A percentile compares a stretch with the other conserved stretches of the same genome.
These are phyloP conservation scores for Andrena fulva DNA, from an alignment of 2,888 invertebrate species.

Conservation along the genomic window DNA sequence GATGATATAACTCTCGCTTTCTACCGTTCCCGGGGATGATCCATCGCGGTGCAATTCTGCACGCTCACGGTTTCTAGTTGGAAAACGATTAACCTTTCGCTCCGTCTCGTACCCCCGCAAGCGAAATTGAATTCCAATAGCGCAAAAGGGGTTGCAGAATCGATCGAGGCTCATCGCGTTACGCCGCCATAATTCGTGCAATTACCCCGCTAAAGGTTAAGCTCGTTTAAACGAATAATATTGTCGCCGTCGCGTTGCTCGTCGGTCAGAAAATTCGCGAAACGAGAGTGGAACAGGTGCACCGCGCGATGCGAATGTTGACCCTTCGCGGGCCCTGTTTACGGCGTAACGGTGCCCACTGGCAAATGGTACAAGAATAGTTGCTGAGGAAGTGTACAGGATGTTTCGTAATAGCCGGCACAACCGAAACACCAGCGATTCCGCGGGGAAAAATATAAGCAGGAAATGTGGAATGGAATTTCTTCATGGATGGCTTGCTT, in stretches of 20 bases:
- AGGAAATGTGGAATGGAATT: too few relatives aligned
- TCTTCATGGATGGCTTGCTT: too few relatives aligned
- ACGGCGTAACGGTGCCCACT: constrained; percentile 54
- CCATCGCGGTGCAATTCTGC: constrained; percentile 25
- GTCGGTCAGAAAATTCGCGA: constrained; percentile 23
- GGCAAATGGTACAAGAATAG: constrained; percentile 39
- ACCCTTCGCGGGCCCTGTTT: constrained; percentile 45
- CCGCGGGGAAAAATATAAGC: too few relatives aligned
- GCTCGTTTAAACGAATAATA: not conserved
- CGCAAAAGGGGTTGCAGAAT: not conserved
- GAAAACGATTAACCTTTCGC: constrained; percentile 46
- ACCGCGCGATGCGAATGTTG: constrained; percentile 49
- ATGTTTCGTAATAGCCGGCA: too few relatives aligned
- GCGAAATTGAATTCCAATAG: not conserved
- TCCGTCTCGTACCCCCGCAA: not conserved
- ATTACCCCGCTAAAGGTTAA: not conserved
- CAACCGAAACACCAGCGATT: too few relatives aligned
- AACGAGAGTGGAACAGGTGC: constrained; percentile 46
- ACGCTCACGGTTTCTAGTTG: constrained; percentile 27
- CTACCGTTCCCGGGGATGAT: constrained; percentile 31
- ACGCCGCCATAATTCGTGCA: not conserved
- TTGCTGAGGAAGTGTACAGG: constrained; percentile 18
- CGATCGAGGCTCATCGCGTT: constrained; percentile 1
- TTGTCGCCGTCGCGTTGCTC: not conserved
- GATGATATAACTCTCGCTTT: constrained; percentile 46